Evolutionary conservation across 1,140 invertebrate species (phyloP).

Genomic region (Papilio aristodemus): DNA sequence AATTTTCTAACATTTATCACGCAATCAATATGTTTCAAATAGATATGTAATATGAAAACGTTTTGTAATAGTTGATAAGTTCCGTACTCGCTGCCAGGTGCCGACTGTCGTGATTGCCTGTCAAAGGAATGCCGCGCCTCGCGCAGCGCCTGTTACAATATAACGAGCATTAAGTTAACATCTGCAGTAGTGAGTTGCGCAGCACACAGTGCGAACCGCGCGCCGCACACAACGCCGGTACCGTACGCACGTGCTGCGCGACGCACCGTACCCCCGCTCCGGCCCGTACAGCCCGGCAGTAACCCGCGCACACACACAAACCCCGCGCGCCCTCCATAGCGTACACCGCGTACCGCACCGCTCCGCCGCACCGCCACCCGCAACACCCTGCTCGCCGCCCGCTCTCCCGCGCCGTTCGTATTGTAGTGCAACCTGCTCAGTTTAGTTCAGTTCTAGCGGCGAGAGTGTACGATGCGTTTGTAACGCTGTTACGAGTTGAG

Average conservation of each 20-base stretch:
- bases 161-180: slow-evolving; percentile 13
- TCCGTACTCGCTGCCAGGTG: not conserved
- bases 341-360: slow-evolving; percentile 38
- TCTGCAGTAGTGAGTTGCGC: slow-evolving; percentile 16
- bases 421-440: slow-evolving; percentile 50
- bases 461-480: slow-evolving; percentile 44
- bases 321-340: slow-evolving; percentile 10
- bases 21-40: no score
- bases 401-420: slow-evolving; percentile 48
- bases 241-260: slow-evolving; percentile 32
- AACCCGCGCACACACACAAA: slow-evolving; percentile 34
- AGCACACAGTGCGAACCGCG: not conserved
- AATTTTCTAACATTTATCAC: no score
- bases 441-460: slow-evolving; percentile 50
- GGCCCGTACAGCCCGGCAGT: no score
- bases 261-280: not conserved
- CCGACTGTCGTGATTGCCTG: not conserved
- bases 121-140: no score
- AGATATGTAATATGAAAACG: not conserved
- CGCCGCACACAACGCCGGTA: slow-evolving; percentile 9
- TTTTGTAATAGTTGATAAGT: not conserved
- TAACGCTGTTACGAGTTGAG: slow-evolving; percentile 34
- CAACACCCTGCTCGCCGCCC: slow-evolving; percentile 40
- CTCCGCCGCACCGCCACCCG: slow-evolving; percentile 38
- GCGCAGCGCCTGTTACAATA: not conserved